Conservation (phyloP, 2,888 invertebrate genomes). For the Rutpela maculata region DNA sequence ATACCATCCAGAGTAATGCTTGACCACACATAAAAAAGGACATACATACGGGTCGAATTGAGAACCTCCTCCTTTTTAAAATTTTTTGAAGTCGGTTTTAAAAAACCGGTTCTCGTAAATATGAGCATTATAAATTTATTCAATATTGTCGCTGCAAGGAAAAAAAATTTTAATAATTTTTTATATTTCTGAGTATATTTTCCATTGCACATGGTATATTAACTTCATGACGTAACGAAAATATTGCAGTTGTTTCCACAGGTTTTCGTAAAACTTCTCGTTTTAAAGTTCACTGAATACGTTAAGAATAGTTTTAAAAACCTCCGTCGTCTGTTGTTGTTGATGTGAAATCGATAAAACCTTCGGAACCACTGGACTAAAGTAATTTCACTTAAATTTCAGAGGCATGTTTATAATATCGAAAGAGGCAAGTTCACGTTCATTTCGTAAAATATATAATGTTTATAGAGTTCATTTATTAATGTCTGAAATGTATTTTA, state of each 20-base stretch:
- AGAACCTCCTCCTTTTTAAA: no score
- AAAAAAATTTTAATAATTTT: no score
- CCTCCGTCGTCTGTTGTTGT: constrained; percentile 1
- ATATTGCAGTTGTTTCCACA: background rate
- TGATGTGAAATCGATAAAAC: constrained; percentile 1
- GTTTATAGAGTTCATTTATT: background rate
- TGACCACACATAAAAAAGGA: no score
- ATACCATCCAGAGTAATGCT: no score
- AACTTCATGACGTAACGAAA: background rate
- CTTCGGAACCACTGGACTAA: background rate
- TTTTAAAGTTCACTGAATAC: background rate
- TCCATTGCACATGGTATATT: background rate
- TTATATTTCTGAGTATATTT: no score
- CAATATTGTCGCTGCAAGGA: no score
- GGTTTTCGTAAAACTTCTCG: background rate
- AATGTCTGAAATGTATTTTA: background rate
- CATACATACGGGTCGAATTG: no score
- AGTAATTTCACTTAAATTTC: background rate
- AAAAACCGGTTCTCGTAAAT: no score
- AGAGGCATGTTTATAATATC: background rate
- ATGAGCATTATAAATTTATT: no score
- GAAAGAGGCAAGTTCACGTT: background rate
- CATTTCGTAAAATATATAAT: background rate
- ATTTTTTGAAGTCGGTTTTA: no score
- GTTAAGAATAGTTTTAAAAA: background rate